phyloP scores from a whole-genome alignment of 2,888 invertebrate species.

The Polydrusus cervinus region DNA sequence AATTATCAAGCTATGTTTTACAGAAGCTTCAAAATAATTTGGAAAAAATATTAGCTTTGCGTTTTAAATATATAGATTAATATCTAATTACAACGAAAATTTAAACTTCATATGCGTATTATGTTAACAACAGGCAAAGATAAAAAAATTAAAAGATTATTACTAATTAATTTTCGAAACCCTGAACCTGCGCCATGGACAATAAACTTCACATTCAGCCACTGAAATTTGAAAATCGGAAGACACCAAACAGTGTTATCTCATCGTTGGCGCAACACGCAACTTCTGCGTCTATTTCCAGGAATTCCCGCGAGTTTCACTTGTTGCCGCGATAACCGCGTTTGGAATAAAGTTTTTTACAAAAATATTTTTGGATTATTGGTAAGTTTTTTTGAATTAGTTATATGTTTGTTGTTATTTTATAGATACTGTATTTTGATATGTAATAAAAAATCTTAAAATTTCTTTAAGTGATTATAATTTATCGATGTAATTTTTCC shows the following conservation, averaged over 20 bases:
- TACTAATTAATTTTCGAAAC: not conserved
- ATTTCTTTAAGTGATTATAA: no score
- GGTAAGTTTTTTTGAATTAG: not conserved
- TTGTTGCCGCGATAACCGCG: constrained; percentile 23
- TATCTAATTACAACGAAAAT: no score
- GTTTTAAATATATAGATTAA: no score
- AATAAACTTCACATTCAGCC: not conserved
- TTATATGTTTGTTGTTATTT: not conserved
- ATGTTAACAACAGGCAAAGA: no score
- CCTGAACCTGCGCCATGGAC: constrained; percentile 10
- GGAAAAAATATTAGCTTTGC: no score
- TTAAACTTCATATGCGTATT: no score
- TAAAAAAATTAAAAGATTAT: no score
- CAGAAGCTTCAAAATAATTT: no score
- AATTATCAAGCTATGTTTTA: no score
- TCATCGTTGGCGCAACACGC: constrained; percentile 1
- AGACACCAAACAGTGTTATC: constrained; percentile 30
- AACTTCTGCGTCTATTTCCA: constrained; percentile 8
- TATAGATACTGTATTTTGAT: no score
- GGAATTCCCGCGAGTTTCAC: constrained; percentile 15
- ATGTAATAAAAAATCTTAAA: no score
- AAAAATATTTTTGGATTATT: not conserved
- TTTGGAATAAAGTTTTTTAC: constrained; percentile 1
- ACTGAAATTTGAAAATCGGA: constrained; percentile 27
- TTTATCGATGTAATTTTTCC: no score